Evolutionary conservation across 2,888 invertebrate species (phyloP).

Genomic region (Drosophila putrida): DNA sequence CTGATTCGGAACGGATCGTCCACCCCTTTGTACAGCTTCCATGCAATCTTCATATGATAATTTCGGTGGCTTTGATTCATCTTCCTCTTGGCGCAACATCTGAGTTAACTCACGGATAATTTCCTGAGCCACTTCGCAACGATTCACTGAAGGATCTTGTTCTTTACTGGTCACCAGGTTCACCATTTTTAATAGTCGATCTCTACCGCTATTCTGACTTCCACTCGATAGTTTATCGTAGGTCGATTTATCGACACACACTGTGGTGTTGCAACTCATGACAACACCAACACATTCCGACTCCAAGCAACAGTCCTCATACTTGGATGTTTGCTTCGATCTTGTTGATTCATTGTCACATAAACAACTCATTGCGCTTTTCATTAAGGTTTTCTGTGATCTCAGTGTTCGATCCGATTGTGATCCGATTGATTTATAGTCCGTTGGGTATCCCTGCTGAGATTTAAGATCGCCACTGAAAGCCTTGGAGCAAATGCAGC

Average conservation of each 20-base stretch:
- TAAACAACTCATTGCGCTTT: neutral
- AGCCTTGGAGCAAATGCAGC: neutral
- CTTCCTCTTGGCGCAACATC: slow-evolving; percentile 48
- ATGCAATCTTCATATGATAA: slow-evolving; percentile 56
- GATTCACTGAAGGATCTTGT: slow-evolving; percentile 21
- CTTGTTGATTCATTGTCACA: slow-evolving; percentile 10
- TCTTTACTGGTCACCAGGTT: slow-evolving; percentile 37
- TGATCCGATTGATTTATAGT: too few relatives aligned
- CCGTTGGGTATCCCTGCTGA: neutral
- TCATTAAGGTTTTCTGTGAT: neutral
- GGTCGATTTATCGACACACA: slow-evolving; percentile 12
- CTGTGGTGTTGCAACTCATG: slow-evolving; percentile 6
- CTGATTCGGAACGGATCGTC: neutral
- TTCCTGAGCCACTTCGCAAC: slow-evolving; percentile 39
- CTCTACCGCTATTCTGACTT: slow-evolving; percentile 14
- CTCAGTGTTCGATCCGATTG: too few relatives aligned
- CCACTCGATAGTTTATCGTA: neutral
- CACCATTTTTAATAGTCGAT: slow-evolving; percentile 46
- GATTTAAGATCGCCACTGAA: neutral
- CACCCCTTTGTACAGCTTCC: slow-evolving; percentile 20
- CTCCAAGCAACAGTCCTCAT: neutral
- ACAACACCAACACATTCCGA: slow-evolving; percentile 16
- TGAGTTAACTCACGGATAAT: slow-evolving; percentile 56
- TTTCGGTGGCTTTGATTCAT: neutral
- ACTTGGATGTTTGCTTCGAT: slow-evolving; percentile 7